Evolutionary conservation across 23 tunicate species (phyloP).

Genomic region (Botrylloides violaceus): DNA sequence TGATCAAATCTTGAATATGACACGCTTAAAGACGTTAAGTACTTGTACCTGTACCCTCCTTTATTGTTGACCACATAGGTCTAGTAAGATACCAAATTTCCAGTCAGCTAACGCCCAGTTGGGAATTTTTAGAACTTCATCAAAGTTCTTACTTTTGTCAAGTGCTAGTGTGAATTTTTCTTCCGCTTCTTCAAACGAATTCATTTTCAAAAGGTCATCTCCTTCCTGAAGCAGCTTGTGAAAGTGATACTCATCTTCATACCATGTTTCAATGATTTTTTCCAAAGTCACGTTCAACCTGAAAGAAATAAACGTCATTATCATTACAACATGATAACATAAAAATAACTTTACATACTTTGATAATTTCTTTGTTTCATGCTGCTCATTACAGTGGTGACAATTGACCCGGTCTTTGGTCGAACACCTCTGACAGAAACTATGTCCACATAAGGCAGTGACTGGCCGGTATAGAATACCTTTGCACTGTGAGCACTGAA

Average conservation of each 20-base stretch:
- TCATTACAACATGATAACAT: too few relatives aligned
- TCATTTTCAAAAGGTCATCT: neutral
- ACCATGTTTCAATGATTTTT: neutral
- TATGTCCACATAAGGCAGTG: neutral
- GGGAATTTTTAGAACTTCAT: neutral
- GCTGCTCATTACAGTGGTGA: neutral
- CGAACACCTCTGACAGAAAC: neutral
- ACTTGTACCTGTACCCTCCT: too few relatives aligned
- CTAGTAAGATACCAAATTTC: too few relatives aligned
- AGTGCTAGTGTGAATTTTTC: neutral
- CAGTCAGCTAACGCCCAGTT: too few relatives aligned
- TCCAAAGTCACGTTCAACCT: neutral
- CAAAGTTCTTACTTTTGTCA: neutral
- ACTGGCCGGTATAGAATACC: neutral
- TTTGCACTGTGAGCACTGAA: neutral
- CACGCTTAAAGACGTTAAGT: too few relatives aligned
- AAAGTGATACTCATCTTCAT: neutral
- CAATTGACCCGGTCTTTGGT: neutral
- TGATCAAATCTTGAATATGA: too few relatives aligned
- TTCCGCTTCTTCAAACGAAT: neutral
- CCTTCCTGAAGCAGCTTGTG: neutral
- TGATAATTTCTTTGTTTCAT: neutral
- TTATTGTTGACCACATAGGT: too few relatives aligned
- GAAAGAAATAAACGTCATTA: neutral
- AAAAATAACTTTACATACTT: neutral